These are phyloP conservation scores for Muntiacus reevesi DNA, from an alignment of 2,113 vertebrate species.

Conservation along the genomic window DNA sequence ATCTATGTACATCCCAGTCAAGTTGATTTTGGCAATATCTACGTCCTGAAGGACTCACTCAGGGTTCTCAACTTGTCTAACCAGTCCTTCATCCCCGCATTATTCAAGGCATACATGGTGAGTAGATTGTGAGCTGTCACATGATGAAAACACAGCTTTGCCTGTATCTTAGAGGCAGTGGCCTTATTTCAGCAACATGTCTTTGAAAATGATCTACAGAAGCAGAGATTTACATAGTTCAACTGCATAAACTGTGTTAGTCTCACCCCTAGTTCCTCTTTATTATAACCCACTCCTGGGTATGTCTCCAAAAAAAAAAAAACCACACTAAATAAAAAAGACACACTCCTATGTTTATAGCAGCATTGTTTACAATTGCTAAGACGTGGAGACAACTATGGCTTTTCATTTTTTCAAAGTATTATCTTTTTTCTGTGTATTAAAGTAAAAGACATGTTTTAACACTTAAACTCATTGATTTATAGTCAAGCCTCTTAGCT, in stretches of 20 bases:
- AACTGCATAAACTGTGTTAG: not conserved
- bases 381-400: not conserved
- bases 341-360: not conserved
- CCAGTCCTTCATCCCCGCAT: constrained; percentile 81
- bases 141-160: not conserved
- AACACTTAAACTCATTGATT: constrained; percentile 15
- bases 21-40: constrained; percentile 87
- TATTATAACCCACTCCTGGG: not conserved
- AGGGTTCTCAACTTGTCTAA: constrained; percentile 83
- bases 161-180: not conserved
- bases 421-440: not conserved
- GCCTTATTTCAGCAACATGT: not conserved
- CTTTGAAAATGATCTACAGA: not conserved
- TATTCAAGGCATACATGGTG: constrained; percentile 84
- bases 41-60: constrained; percentile 80
- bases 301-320: not conserved
- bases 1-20: constrained; percentile 76
- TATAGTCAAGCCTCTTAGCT: not conserved
- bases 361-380: not conserved
- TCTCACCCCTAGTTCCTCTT: not conserved
- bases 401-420: not conserved
- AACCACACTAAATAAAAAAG: not conserved
- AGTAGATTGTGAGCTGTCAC: constrained; percentile 48
- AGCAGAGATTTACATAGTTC: not conserved
- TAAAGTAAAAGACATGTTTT: not conserved